These are phyloP conservation scores for Tetraodon nigroviridis DNA, from an alignment of 2,113 vertebrate genomes.

Conservation along the genomic window DNA sequence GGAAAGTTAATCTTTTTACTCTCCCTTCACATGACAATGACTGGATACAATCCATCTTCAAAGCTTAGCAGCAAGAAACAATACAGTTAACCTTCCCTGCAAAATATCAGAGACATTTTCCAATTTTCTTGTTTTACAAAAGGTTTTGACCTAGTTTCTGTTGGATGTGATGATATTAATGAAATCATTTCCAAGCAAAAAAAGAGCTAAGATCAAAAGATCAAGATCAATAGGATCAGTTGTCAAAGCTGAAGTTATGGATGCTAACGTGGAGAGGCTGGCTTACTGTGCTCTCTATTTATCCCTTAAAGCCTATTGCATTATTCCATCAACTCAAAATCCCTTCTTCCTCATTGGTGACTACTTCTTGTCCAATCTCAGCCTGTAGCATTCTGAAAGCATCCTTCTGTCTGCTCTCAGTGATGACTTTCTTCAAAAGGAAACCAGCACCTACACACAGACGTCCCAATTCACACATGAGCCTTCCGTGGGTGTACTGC, in stretches of 20 bases:
- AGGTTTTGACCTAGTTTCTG: constrained; percentile 1
- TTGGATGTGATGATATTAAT: constrained; percentile 2
- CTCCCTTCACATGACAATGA: not conserved
- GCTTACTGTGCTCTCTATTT: too few relatives aligned
- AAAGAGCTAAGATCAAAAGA: constrained; percentile 19
- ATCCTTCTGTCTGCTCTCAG: constrained; percentile 36
- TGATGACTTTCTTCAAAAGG: constrained; percentile 43
- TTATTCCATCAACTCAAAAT: too few relatives aligned
- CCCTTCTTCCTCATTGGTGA: constrained; percentile 21
- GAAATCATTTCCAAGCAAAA: not conserved
- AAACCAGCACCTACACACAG: constrained; percentile 56
- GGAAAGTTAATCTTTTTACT: constrained; percentile 7
- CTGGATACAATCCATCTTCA: not conserved
- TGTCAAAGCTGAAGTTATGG: not conserved
- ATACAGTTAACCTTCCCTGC: not conserved
- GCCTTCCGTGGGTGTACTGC: not conserved
- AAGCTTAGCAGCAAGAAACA: not conserved
- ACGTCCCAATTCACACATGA: constrained; percentile 9
- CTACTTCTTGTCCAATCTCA: constrained; percentile 48
- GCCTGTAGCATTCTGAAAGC: constrained; percentile 49
- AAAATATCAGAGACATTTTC: not conserved
- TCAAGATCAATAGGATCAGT: too few relatives aligned
- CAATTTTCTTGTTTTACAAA: too few relatives aligned
- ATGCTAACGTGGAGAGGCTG: too few relatives aligned
- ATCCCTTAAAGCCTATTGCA: too few relatives aligned